These are phyloP conservation scores for Crossocerus cetratus DNA, from an alignment of 2,888 invertebrate genomes.

Conservation along the genomic window DNA sequence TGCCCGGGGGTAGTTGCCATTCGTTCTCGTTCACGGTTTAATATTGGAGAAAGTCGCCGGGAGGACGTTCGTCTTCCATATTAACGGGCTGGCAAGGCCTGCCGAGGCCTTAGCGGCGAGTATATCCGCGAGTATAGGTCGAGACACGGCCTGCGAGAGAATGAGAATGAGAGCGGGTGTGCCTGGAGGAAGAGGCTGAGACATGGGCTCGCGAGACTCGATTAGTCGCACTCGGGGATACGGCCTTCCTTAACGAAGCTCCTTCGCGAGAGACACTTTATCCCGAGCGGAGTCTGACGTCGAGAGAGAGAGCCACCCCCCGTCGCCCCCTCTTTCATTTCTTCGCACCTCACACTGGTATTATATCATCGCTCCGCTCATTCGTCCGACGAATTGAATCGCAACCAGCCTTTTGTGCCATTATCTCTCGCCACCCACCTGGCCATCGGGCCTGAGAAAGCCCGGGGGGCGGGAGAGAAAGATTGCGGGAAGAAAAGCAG, in stretches of 20 bases:
- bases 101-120: not conserved
- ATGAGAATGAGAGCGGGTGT: constrained; percentile 16
- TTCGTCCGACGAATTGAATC: not conserved
- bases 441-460: not conserved
- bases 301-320: not conserved
- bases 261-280: constrained; percentile 3
- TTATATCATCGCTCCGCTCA: not conserved
- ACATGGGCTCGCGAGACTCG: constrained; percentile 1
- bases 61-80: constrained; percentile 1
- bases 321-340: not conserved
- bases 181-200: not conserved
- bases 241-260: constrained; percentile 3
- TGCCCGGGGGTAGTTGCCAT: not conserved
- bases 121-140: not conserved
- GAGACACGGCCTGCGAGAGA: not conserved
- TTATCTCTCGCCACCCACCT: not conserved
- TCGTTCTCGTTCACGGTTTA: not conserved
- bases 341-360: not conserved
- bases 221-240: constrained; percentile 5
- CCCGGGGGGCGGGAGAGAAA: not conserved
- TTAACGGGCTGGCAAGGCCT: not conserved
- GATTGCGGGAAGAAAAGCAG: not conserved
- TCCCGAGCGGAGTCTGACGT: not conserved
- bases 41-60: not conserved
- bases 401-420: not conserved